Evolutionary conservation across 1,140 invertebrate species (phyloP).

Genomic region (Venturia canescens): DNA sequence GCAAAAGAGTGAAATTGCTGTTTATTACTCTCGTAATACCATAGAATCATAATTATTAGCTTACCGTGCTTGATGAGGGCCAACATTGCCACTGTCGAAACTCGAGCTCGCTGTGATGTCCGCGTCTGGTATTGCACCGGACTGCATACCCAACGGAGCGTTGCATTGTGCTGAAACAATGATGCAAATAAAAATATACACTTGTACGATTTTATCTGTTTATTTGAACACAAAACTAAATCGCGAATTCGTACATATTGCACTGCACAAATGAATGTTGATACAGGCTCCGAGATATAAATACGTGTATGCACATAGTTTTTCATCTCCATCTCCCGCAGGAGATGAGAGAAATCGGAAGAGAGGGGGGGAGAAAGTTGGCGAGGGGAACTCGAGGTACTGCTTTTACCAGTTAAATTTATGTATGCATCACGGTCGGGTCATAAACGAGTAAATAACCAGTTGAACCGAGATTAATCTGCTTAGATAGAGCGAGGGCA

Average conservation of each 20-base stretch:
- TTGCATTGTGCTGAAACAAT: constrained; percentile 81
- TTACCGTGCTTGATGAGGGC: constrained; percentile 83
- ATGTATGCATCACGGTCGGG: constrained; percentile 62
- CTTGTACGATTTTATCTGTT: constrained; percentile 3
- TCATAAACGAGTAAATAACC: constrained; percentile 72
- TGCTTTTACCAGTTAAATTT: constrained; percentile 63
- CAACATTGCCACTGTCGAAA: constrained; percentile 85
- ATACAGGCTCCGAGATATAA: neutral
- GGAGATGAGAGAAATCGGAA: neutral
- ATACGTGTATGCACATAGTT: neutral
- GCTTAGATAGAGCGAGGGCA: constrained; percentile 44
- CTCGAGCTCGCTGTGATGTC: constrained; percentile 86
- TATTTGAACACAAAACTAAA: neutral
- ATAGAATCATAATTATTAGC: neutral
- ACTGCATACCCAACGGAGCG: constrained; percentile 85
- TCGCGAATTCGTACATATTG: neutral
- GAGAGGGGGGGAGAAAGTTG: constrained; percentile 5
- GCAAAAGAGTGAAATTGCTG: too few relatives aligned
- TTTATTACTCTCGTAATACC: too few relatives aligned
- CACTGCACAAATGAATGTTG: neutral
- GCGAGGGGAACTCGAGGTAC: neutral
- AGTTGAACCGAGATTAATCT: constrained; percentile 69
- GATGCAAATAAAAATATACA: constrained; percentile 33
- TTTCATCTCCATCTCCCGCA: neutral
- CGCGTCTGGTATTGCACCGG: constrained; percentile 82